Percentiles rank a stretch among this genome's conserved stretches.
phyloP scores from a whole-genome alignment of 1,140 invertebrate species.

The Neuroterus valhalla region DNA sequence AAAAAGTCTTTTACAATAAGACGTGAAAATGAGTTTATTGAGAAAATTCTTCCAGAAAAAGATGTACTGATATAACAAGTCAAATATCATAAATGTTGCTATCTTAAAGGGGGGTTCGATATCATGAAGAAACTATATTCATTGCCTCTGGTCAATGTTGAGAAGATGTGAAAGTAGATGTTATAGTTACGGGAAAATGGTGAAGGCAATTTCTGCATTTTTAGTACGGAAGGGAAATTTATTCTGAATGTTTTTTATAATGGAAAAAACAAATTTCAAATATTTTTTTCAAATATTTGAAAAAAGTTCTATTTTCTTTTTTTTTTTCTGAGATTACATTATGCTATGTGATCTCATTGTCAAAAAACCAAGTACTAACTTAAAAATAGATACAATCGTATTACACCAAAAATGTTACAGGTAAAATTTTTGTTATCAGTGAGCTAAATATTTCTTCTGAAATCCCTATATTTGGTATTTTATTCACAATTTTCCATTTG shows the following conservation, averaged over 20 bases:
- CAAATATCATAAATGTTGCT: neutral
- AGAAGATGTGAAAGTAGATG: neutral
- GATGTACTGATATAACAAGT: neutral
- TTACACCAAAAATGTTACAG: no score
- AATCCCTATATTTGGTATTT: no score
- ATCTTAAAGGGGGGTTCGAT: neutral
- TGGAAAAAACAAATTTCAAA: neutral
- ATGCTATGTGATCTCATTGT: no score
- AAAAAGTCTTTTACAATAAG: neutral
- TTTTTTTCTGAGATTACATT: no score
- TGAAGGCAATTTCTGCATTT: slow-evolving; percentile 2
- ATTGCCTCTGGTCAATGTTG: slow-evolving; percentile 3
- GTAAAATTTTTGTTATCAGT: no score
- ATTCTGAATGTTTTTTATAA: neutral
- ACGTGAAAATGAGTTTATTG: slow-evolving; percentile 3
- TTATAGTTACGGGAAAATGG: neutral
- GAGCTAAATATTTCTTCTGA: no score
- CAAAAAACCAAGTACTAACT: no score
- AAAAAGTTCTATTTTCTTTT: no score
- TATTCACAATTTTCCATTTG: no score
- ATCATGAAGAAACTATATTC: slow-evolving; percentile 1
- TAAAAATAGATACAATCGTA: no score
- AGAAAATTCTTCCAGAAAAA: neutral
- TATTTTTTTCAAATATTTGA: no score
- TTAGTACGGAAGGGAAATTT: neutral